Base-by-base conservation (phyloP, 2,797 vertebrate species). In the Loris lydekkerianus region DNA sequence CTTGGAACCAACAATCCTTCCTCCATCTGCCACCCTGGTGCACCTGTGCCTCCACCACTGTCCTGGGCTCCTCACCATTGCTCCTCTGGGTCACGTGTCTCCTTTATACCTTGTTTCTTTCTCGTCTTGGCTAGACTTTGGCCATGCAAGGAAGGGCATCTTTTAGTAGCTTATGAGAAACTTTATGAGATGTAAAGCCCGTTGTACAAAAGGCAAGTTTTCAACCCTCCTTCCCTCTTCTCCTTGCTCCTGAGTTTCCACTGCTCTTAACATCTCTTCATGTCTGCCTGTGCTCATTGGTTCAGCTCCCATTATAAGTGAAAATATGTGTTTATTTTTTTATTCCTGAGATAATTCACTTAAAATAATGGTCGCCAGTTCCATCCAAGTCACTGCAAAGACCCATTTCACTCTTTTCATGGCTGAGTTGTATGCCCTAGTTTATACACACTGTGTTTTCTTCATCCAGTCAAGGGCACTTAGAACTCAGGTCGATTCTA, bases 11-110 rank as follows among this genome's bases (percentile, higher is more conserved):
- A 15, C 14, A 3, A 2, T 40, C 0, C 43, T 34, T 3, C 56
- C n/a, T 29, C 3, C 2, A 7, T 20, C 11, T 65, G 4, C 11
- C 9, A 2, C 2, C 7, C 37, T 86, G 10, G 4, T 34, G 2
- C 14, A 86, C 31, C 60, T 60, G 10, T 7, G 8, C 2, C 1
- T 29, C 58, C 18, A 31, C 37, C 29, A 46, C 20, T 21, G 3
- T 58, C 11, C 25, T 43, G 63, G 29, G 27, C 7, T 1, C 14
- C 31, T 43, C 6, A 0, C 40, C 2, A n/a, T n/a, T 8, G 14
- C 15, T 27, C 27, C 53, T 2, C 13, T 14, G 1, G 2, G 37
- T 10, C 13, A 13, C 0, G 1, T 0, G 5, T 53, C 2, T 85
- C 31, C 20, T 65, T 65, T 60, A 2, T n/a, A n/a, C n/a, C 37